A percentile compares a stretch with the other conserved stretches of the same genome.
phyloP scores from a whole-genome alignment of 2,797 vertebrate genomes.

The Acridotheres tristis region DNA sequence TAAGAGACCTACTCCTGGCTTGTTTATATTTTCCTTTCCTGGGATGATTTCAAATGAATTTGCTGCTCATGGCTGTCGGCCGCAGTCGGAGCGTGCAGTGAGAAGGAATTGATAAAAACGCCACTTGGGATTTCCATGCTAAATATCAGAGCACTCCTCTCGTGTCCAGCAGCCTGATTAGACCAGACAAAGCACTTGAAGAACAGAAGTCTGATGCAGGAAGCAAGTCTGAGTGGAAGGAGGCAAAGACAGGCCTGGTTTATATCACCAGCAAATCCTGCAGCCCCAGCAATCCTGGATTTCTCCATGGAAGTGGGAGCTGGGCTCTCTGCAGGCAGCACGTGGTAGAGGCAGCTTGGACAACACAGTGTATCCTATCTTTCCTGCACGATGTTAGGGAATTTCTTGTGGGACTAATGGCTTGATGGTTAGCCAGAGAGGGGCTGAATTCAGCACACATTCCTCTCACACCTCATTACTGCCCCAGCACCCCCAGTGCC shows the following conservation, averaged over 20 bases:
- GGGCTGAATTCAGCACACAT: not conserved
- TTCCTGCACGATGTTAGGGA: not conserved
- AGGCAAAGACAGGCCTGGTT: not conserved
- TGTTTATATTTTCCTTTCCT: not conserved
- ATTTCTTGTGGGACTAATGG: not conserved
- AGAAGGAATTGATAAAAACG: not conserved
- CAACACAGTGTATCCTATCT: not conserved
- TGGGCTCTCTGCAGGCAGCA: not conserved
- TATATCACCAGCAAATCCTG: not conserved
- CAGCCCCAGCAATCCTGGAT: not conserved
- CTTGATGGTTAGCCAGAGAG: not conserved
- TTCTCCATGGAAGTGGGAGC: not conserved
- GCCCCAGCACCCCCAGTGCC: not conserved
- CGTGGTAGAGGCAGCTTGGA: not conserved
- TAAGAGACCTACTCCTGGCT: not conserved
- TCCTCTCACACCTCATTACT: constrained; percentile 47
- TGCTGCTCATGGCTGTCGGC: not conserved
- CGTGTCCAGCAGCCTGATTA: not conserved
- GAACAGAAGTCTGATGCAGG: not conserved
- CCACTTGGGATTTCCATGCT: not conserved
- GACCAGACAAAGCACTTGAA: not conserved
- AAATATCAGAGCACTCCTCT: not conserved
- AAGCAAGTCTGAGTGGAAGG: not conserved
- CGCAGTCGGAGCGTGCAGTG: rapidly evolving
- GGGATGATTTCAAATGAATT: not conserved